Conservation (phyloP, 2,888 invertebrate genomes). For the Drosophila histrio region DNA sequence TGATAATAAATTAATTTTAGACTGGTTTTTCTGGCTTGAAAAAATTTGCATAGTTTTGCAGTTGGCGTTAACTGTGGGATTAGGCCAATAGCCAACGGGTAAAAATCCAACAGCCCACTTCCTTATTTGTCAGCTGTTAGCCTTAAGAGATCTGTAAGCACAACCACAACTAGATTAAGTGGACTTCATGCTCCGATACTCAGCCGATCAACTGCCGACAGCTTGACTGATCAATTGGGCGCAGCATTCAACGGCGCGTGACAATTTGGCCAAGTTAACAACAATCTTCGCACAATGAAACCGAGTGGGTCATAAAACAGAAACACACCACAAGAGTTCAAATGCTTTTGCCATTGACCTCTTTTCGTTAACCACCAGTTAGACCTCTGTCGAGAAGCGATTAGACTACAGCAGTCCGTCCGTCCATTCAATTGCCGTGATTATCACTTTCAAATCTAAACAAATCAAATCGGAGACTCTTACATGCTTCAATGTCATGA, state of each 20-base stretch:
- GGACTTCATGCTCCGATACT: constrained; percentile 9
- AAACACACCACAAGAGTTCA: constrained; percentile 66
- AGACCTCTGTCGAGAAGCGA: not conserved
- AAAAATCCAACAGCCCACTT: constrained; percentile 34
- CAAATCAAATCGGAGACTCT: constrained; percentile 43
- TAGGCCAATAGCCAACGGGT: constrained; percentile 39
- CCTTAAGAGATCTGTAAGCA: constrained; percentile 22
- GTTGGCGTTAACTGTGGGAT: constrained; percentile 47
- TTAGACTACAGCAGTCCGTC: constrained; percentile 3
- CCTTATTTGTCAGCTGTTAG: constrained; percentile 62
- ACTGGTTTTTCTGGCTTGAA: constrained; percentile 71
- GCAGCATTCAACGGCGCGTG: constrained; percentile 63
- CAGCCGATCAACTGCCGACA: not conserved
- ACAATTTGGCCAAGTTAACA: constrained; percentile 54
- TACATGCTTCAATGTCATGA: constrained; percentile 54
- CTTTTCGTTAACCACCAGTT: constrained; percentile 39
- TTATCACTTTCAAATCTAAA: constrained; percentile 56
- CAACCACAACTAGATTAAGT: constrained; percentile 53
- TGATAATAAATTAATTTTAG: constrained; percentile 69
- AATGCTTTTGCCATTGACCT: constrained; percentile 78
- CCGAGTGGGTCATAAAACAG: constrained; percentile 28
- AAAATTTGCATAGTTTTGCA: constrained; percentile 66
- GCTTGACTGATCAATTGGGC: constrained; percentile 51
- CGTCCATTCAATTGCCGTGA: constrained; percentile 45
- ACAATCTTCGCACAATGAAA: constrained; percentile 20